Evolutionary conservation across 2,888 invertebrate genomes (phyloP), one percentile per base, ranked within the genome.

Genomic region (Rotaria magnacalcarata): DNA sequence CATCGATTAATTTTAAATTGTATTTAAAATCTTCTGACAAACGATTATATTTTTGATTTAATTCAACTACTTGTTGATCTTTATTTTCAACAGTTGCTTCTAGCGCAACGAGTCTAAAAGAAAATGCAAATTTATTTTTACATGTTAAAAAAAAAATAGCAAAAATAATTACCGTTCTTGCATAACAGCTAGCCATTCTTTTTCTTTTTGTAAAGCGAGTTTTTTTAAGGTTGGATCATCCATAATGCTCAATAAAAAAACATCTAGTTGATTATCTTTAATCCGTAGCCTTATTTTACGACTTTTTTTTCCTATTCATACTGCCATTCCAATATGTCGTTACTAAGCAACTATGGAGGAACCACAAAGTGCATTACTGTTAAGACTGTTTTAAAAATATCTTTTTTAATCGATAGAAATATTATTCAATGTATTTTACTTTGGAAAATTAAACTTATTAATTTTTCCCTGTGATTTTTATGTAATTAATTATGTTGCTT

Each of bases 11-110:
- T 87, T 89, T 89, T n/a, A 91, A 88, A 87, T 91, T 91, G 87
- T 90, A 91, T 87, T 91, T 90, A 87, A 91, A 91, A 87, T 90
- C 90, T 84, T 90, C 90, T 87, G 90, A 91, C 74, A 91, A 87
- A 86, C 90, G 89, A 43, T 87, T 86, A 85, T 90, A 90, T 87
- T 89, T 90, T 14, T 87, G 87, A 84, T 88, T 89, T 67, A 89
- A 89, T 87, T 89, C 89, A 47, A 87, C 87, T 8, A 90, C 86
- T 47, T 88, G 87, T 85, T 88, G 88, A 43, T 90, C 89, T 84
- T 89, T 90, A 60, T 89, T 89, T 84, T 88, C 84, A 80, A 88
- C 88, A 14, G 89, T 87, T 50, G 87, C 85, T 87, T 90, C 90
- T 50, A 90, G 87, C 7, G 88, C 86, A 86, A 88, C 88, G 50